Evolutionary conservation across 2,888 invertebrate genomes (phyloP).

Genomic region (Clusia tigrina): DNA sequence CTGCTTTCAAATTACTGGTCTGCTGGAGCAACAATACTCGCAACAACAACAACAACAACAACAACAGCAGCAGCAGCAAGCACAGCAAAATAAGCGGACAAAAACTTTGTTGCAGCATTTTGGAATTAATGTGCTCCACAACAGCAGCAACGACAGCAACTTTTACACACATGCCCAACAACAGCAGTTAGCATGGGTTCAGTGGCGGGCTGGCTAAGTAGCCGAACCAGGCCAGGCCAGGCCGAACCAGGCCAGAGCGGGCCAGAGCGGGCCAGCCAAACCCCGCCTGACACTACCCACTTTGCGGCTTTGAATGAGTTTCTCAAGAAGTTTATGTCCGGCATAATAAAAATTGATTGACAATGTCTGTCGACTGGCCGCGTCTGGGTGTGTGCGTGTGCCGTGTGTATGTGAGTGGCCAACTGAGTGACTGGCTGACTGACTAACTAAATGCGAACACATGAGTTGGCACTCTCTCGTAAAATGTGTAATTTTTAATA

Average conservation of each 20-base stretch:
- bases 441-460: background rate
- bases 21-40: too few species aligned
- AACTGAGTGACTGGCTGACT: too few species aligned
- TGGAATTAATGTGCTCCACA: background rate
- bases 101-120: background rate
- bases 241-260: too few species aligned
- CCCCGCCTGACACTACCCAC: conserved; percentile 5
- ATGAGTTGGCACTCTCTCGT: conserved; percentile 2
- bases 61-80: too few species aligned
- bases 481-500: background rate
- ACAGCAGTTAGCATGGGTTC: background rate
- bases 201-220: background rate
- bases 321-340: conserved; percentile 45
- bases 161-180: background rate
- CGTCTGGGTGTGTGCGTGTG: conserved; percentile 5
- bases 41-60: too few species aligned
- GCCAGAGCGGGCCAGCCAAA: too few species aligned
- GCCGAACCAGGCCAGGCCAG: too few species aligned
- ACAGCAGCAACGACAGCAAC: conserved; percentile 2
- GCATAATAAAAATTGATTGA: conserved; percentile 54
- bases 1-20: too few species aligned
- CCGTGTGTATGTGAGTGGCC: too few species aligned
- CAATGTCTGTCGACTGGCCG: conserved; percentile 46
- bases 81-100: background rate
- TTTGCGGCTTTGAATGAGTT: conserved; percentile 41